Conservation (phyloP, 2,113 vertebrate species). For the Pogona vitticeps region DNA sequence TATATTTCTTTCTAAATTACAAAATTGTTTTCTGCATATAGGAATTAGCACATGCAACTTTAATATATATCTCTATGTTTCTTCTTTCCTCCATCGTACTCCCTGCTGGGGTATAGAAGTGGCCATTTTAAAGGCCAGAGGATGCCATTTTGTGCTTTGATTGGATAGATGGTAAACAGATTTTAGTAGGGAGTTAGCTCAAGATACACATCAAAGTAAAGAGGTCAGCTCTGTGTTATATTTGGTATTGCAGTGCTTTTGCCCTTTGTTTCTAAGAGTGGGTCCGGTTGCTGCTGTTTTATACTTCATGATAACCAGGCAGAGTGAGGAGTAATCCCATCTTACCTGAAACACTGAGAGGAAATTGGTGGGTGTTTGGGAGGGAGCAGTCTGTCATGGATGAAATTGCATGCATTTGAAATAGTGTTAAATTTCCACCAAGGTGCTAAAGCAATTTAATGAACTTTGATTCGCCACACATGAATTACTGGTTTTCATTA, state of each 20-base stretch:
- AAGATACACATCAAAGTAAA: neutral
- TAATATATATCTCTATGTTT: neutral
- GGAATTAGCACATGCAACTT: neutral
- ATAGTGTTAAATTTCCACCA: neutral
- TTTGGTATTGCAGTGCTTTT: neutral
- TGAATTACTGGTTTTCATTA: neutral
- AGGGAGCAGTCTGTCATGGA: neutral
- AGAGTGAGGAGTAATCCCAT: neutral
- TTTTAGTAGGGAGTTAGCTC: neutral
- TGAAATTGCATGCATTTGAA: neutral
- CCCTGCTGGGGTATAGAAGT: neutral
- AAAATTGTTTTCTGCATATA: neutral
- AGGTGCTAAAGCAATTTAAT: neutral
- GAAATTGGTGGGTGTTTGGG: neutral
- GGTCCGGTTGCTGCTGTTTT: neutral
- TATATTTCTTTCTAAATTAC: neutral
- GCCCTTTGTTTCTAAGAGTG: neutral
- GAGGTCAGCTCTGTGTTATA: neutral
- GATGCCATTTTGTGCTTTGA: neutral
- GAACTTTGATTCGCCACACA: neutral
- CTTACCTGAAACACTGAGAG: neutral
- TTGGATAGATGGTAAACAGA: neutral
- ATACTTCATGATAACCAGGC: neutral
- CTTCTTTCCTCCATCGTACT: neutral
- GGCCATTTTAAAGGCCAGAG: neutral